A percentile compares a stretch with the other conserved stretches of the same genome.
phyloP scores from a whole-genome alignment of 2,888 invertebrate species.

The Brenthis daphne region DNA sequence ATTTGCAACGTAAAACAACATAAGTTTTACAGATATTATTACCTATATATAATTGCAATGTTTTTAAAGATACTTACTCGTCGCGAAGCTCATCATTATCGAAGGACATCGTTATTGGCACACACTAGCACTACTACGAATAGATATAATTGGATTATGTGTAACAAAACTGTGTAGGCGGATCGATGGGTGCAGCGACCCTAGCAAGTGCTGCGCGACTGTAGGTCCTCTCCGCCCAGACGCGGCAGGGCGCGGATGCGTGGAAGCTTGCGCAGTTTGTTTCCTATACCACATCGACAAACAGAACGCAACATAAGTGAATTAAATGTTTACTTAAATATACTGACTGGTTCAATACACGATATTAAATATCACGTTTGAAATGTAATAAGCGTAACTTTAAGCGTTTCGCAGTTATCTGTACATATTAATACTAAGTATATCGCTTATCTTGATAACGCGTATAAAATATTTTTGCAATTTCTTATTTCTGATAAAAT shows the following conservation, averaged over 20 bases:
- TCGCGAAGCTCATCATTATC: conserved; percentile 86
- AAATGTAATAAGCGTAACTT: not conserved
- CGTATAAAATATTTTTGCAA: too few species aligned
- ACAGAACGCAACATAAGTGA: not conserved
- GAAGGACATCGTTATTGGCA: conserved; percentile 76
- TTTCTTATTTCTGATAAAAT: too few species aligned
- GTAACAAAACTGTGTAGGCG: conserved; percentile 45
- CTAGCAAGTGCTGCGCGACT: conserved; percentile 62
- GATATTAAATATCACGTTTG: not conserved
- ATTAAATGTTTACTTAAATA: not conserved
- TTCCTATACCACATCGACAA: conserved; percentile 5
- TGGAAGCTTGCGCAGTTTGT: conserved; percentile 46
- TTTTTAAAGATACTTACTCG: conserved; percentile 82
- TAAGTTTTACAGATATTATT: not conserved
- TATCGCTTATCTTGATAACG: too few species aligned
- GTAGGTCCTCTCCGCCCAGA: conserved; percentile 60
- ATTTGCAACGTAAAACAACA: too few species aligned
- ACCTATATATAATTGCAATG: not conserved
- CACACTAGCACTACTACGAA: conserved; percentile 53
- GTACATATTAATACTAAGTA: not conserved
- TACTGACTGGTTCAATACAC: not conserved
- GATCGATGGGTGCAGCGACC: conserved; percentile 65
- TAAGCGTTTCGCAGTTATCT: not conserved
- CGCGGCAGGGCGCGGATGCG: conserved; percentile 57
- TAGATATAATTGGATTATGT: conserved; percentile 44